phyloP scores from a whole-genome alignment of 1,140 invertebrate species.

The Megalopta genalis region DNA sequence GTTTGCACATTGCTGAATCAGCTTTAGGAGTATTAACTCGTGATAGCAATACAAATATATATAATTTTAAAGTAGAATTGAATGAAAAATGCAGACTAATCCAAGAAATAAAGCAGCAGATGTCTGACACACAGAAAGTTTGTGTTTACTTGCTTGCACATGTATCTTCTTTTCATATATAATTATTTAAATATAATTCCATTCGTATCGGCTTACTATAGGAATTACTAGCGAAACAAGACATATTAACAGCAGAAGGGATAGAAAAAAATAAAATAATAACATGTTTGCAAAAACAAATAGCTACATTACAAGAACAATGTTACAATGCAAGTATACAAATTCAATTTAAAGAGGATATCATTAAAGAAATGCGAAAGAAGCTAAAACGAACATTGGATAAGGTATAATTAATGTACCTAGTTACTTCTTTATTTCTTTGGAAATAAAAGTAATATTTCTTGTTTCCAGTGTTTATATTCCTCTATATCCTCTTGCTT shows the following conservation, averaged over 20 bases:
- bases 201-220: constrained; percentile 38
- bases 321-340: constrained; percentile 76
- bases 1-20: constrained; percentile 62
- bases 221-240: constrained; percentile 75
- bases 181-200: constrained; percentile 21
- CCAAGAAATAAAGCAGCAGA: constrained; percentile 59
- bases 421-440: constrained; percentile 35
- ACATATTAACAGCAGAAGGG: constrained; percentile 79
- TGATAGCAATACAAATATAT: constrained; percentile 57
- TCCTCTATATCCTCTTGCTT: constrained; percentile 1
- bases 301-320: constrained; percentile 77
- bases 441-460: constrained; percentile 8
- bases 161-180: constrained; percentile 15
- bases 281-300: constrained; percentile 72
- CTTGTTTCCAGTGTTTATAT: constrained; percentile 25
- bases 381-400: constrained; percentile 72
- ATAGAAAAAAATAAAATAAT: constrained; percentile 79
- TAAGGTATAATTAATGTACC: constrained; percentile 62
- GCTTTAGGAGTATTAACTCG: constrained; percentile 56
- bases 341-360: constrained; percentile 80
- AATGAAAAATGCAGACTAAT: constrained; percentile 67
- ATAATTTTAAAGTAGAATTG: constrained; percentile 57
- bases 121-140: constrained; percentile 72
- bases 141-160: constrained; percentile 49
- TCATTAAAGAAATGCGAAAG: constrained; percentile 81